Evolutionary conservation across 2,797 vertebrate species (phyloP).

Genomic region (Acrossocheilus wenchowensis): DNA sequence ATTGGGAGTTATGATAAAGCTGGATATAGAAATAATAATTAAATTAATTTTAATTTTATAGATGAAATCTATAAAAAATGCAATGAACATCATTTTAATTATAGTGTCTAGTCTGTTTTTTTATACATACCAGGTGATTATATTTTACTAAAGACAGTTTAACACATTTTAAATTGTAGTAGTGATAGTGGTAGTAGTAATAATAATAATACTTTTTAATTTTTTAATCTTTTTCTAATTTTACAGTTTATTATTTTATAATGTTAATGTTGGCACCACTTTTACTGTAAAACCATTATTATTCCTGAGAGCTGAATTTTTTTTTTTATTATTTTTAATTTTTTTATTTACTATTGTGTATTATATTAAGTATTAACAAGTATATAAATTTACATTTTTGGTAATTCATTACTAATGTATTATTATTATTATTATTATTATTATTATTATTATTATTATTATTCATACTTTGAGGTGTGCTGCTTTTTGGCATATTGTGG

Average conservation of each 20-base stretch:
- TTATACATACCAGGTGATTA: not conserved
- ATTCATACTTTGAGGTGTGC: not conserved
- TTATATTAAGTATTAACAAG: not conserved
- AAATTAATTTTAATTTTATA: not conserved
- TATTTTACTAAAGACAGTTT: not conserved
- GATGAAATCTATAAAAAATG: not conserved
- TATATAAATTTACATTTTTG: no score
- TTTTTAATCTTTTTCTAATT: not conserved
- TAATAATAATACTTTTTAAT: not conserved
- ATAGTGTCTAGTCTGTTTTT: not conserved
- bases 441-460: not conserved
- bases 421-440: not conserved
- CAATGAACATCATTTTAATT: not conserved
- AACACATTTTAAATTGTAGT: not conserved
- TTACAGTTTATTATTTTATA: not conserved
- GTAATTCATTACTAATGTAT: not conserved
- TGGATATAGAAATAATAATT: not conserved
- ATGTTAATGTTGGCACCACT: not conserved
- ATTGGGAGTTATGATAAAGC: not conserved
- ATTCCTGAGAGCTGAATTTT: not conserved
- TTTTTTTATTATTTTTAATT: no score
- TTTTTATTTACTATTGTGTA: not conserved
- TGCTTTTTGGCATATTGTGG: not conserved
- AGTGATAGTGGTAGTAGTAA: not conserved
- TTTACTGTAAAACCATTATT: not conserved